Conservation (phyloP, 2,113 vertebrate species). For the Thryonomys swinderianus region DNA sequence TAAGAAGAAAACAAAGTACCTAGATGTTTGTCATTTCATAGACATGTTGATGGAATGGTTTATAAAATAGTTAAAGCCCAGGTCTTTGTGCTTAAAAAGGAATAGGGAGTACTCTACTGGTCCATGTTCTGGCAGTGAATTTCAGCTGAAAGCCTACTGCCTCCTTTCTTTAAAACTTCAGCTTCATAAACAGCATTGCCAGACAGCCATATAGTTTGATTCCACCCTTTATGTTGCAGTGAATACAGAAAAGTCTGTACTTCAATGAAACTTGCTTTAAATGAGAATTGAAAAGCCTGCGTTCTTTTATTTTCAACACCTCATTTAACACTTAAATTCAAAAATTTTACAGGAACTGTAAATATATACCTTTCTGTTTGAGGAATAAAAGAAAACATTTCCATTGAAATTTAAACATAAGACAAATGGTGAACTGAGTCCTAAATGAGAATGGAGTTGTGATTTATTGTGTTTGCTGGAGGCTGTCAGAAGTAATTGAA, state of each 20-base stretch:
- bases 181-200: constrained; percentile 39
- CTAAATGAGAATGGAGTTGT: background rate
- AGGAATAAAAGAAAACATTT: background rate
- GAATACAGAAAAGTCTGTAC: background rate
- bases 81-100: constrained; percentile 61
- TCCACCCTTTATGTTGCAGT: constrained; percentile 13
- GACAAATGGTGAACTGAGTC: background rate
- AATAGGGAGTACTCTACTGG: constrained; percentile 31
- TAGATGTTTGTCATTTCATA: constrained; percentile 32
- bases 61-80: constrained; percentile 67
- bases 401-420: constrained; percentile 44
- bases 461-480: background rate
- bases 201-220: constrained; percentile 22
- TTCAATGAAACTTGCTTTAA: constrained; percentile 6
- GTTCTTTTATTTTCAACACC: background rate
- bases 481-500: background rate
- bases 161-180: constrained; percentile 61
- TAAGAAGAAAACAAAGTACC: constrained; percentile 43
- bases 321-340: constrained; percentile 30
- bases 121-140: constrained; percentile 23
- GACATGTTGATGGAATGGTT: constrained; percentile 54
- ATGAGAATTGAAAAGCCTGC: constrained; percentile 2
- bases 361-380: background rate
- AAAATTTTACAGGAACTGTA: constrained; percentile 32
- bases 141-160: constrained; percentile 3